phyloP scores from a whole-genome alignment of 2,113 vertebrate species.

The Entosphenus tridentatus region DNA sequence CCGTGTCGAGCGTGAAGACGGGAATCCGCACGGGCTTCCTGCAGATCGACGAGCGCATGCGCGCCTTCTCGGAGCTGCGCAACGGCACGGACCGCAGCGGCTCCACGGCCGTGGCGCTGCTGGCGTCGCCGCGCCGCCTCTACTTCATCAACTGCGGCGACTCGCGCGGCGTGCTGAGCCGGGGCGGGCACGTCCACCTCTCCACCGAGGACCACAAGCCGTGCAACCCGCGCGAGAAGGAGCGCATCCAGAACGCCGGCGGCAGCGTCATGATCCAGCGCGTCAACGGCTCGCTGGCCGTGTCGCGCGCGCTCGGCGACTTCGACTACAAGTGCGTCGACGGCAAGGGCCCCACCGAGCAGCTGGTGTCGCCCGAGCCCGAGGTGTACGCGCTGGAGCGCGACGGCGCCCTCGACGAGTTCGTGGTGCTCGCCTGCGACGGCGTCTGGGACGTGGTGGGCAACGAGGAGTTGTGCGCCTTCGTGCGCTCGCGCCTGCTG shows the following conservation, averaged over 20 bases:
- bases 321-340: slow-evolving; percentile 40
- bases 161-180: slow-evolving; percentile 36
- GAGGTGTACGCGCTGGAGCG: slow-evolving; percentile 34
- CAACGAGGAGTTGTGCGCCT: slow-evolving; percentile 28
- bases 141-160: slow-evolving; percentile 46
- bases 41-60: slow-evolving; percentile 30
- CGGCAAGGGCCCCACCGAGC: slow-evolving; percentile 33
- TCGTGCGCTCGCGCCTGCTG: slow-evolving; percentile 29
- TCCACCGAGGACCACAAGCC: slow-evolving; percentile 47
- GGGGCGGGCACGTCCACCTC: slow-evolving; percentile 25
- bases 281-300: slow-evolving; percentile 39
- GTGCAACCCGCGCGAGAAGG: slow-evolving; percentile 30
- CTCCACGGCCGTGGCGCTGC: slow-evolving; percentile 25
- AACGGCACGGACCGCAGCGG: slow-evolving; percentile 32
- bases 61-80: slow-evolving; percentile 18
- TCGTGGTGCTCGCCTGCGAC: slow-evolving; percentile 40
- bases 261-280: slow-evolving; percentile 33
- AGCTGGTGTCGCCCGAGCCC: slow-evolving; percentile 40
- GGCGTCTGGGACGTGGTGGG: slow-evolving; percentile 41
- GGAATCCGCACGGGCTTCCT: slow-evolving; percentile 28
- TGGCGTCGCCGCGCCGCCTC: slow-evolving; percentile 28
- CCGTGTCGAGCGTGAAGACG: slow-evolving; percentile 25
- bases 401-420: slow-evolving; percentile 24
- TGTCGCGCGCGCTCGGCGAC: slow-evolving; percentile 39
- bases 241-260: slow-evolving; percentile 38